Conservation (phyloP, 2,113 vertebrate species). For the Indicator indicator region DNA sequence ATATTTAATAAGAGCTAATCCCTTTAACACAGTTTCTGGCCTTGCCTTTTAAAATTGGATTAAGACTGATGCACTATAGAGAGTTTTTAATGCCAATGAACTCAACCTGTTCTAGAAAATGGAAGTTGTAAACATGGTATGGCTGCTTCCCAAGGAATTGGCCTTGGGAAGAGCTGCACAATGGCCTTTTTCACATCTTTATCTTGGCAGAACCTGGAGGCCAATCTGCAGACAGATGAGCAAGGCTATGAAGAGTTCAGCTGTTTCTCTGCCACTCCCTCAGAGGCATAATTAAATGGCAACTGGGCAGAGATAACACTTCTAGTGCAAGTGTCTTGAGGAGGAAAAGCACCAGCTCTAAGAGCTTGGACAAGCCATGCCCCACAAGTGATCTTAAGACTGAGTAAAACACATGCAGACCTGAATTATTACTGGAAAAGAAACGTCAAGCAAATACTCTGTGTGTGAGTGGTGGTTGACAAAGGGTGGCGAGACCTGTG, state of each 20-base stretch:
- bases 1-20: constrained; percentile 73
- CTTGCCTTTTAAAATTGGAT: constrained; percentile 70
- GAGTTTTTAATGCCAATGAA: constrained; percentile 67
- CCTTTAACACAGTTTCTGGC: constrained; percentile 67
- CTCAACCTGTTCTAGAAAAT: constrained; percentile 62
- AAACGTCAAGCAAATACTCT: not conserved
- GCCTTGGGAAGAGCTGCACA: constrained; percentile 49
- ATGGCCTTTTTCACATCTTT: constrained; percentile 49
- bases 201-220: not conserved
- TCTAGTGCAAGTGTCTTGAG: not conserved
- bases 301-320: not conserved
- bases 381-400: not conserved
- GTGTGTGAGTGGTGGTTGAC: not conserved
- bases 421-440: not conserved
- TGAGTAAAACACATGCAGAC: not conserved
- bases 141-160: not conserved
- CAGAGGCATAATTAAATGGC: not conserved
- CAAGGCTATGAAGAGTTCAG: not conserved
- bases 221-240: constrained; percentile 4
- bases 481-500: not conserved
- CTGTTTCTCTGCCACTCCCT: not conserved
- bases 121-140: constrained; percentile 36
- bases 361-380: not conserved
- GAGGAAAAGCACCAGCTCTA: not conserved
- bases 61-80: constrained; percentile 64